These are phyloP conservation scores for Fopius arisanus DNA, from an alignment of 1,140 invertebrate species.

Conservation along the genomic window DNA sequence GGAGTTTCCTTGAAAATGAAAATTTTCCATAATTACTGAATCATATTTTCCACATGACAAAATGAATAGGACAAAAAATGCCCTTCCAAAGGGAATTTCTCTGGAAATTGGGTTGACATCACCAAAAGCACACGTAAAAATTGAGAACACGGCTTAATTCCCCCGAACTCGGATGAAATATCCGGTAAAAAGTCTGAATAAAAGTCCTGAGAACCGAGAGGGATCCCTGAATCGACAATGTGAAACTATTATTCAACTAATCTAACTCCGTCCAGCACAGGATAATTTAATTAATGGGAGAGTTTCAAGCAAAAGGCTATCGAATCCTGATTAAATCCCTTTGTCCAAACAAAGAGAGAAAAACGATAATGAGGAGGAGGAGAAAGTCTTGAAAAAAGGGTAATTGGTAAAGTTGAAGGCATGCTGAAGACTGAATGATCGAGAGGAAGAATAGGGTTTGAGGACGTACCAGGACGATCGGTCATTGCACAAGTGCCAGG, in stretches of 20 bases:
- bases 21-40: too few species aligned
- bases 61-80: too few species aligned
- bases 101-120: too few species aligned
- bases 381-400: slow-evolving; percentile 4
- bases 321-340: slow-evolving; percentile 14
- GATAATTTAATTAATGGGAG: slow-evolving; percentile 25
- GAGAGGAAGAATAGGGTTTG: background rate
- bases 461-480: background rate
- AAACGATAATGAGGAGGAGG: background rate
- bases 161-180: background rate
- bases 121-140: background rate
- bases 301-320: background rate
- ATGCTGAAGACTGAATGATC: background rate
- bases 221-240: background rate
- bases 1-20: too few species aligned
- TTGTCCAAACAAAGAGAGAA: background rate
- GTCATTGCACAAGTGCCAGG: background rate
- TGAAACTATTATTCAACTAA: slow-evolving; percentile 13
- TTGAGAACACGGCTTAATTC: background rate
- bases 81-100: too few species aligned
- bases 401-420: slow-evolving; percentile 19
- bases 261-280: slow-evolving; percentile 21
- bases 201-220: background rate
- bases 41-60: too few species aligned
- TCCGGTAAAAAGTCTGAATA: background rate